phyloP scores from a whole-genome alignment of 2,113 vertebrate genomes.

The Ptilorrhoa leucosticta region DNA sequence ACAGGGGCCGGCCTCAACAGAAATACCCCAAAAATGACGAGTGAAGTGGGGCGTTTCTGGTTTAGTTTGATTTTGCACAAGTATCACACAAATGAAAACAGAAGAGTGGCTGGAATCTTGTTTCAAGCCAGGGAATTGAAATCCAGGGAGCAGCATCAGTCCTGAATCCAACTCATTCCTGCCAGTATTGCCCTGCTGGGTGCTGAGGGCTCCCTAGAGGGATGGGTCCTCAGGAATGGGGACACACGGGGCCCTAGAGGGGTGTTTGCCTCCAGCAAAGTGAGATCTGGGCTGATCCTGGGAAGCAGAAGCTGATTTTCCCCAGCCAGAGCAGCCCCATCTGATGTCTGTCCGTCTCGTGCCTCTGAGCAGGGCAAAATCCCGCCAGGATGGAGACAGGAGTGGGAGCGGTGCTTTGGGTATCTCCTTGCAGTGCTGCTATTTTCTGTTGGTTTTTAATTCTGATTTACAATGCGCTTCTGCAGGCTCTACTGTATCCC shows the following conservation, averaged over 20 bases:
- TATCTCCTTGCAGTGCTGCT: not conserved
- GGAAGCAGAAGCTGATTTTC: not conserved
- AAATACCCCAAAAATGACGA: not conserved
- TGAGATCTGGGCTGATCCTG: not conserved
- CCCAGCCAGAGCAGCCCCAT: not conserved
- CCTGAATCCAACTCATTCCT: fast-evolving
- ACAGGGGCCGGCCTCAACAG: not conserved
- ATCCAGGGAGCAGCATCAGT: fast-evolving
- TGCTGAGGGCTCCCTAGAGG: not conserved
- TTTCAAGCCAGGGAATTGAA: not conserved
- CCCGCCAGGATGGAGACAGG: not conserved
- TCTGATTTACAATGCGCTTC: slow-evolving; percentile 60
- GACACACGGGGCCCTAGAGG: fast-evolving
- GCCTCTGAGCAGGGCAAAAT: not conserved
- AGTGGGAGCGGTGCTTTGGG: not conserved
- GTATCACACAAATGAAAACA: not conserved
- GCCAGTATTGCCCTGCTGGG: fast-evolving
- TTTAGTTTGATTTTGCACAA: not conserved
- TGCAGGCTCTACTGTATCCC: slow-evolving; percentile 42
- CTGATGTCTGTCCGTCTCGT: fast-evolving
- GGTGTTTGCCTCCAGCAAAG: fast-evolving
- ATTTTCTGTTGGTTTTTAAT: slow-evolving; percentile 22
- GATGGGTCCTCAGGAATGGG: fast-evolving
- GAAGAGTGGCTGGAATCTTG: not conserved
- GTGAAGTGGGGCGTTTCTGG: fast-evolving